Base-by-base conservation (phyloP, 2,888 invertebrate species). In the Perdita meconis region DNA sequence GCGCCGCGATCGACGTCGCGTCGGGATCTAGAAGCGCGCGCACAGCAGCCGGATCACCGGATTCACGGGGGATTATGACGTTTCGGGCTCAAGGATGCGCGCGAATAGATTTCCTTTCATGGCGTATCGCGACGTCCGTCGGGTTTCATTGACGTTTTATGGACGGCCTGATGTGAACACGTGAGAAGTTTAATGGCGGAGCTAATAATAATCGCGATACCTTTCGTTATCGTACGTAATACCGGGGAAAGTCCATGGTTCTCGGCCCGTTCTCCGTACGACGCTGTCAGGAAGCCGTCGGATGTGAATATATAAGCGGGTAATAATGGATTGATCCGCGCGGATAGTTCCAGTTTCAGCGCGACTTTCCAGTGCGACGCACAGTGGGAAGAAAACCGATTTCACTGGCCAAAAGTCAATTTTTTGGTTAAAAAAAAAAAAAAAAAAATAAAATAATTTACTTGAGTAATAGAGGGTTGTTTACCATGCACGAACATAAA, bases 11-110 rank as follows among this genome's bases (percentile, higher is more conserved):
- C 80, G 73, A 68, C 66, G 22, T 36, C 44, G n/a, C n/a, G n/a
- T n/a, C 22, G 47, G 59, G 60, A 79, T 73, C 55, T 42, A 19
- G 50, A 51, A 30, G 6, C 6, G 30, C 30, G 30, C 57, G 30
- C 36, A 26, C 53, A 19, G 19, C 53, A 24, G 50, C 55, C 16
- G 13, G 71, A 66, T 72, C 78, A 63, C 67, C 50, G 57, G 47
- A 73, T 80, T 44, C 64, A 30, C 10, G 24, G 22, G n/a, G 63
- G 74, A 83, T 83, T 83, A 83, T 65, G 70, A 67, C 69, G 55
- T 78, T 73, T 47, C 30, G n/a, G 19, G 22, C 22, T n/a, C 22
- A 53, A 44, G 40, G 50, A 60, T 13, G 40, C 55, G 16, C 24
- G 47, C 42, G 57, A 38, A 55, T 69, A 60, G 59, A 65, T 74